These are phyloP conservation scores for Notocelia uddmanniana DNA, from an alignment of 2,888 invertebrate genomes.

Conservation along the genomic window DNA sequence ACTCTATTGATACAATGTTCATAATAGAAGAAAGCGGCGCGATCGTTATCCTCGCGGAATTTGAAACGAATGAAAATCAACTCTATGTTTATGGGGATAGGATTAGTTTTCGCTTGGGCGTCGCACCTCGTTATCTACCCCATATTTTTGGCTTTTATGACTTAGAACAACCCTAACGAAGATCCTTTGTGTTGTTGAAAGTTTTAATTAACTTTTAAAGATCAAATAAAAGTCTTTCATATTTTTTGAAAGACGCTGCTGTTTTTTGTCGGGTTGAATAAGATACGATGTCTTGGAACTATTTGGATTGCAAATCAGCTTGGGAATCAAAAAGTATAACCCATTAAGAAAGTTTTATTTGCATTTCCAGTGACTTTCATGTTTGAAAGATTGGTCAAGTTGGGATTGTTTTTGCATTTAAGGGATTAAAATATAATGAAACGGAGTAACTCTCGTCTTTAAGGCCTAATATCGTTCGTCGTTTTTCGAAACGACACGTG, in stretches of 20 bases:
- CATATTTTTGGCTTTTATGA: constrained; percentile 43
- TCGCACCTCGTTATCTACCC: constrained; percentile 17
- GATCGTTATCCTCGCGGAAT: not conserved
- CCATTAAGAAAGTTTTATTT: constrained; percentile 4
- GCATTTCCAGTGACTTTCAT: not conserved
- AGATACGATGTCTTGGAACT: constrained; percentile 23
- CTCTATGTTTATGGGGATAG: not conserved
- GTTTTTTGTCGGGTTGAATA: constrained; percentile 8
- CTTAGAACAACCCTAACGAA: constrained; percentile 45
- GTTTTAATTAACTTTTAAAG: constrained; percentile 46
- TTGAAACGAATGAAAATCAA: not conserved
- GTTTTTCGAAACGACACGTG: too few relatives aligned
- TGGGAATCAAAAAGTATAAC: not conserved
- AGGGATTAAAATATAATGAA: too few relatives aligned
- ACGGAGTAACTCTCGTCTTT: too few relatives aligned
- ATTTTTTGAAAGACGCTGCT: constrained; percentile 34
- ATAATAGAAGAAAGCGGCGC: not conserved
- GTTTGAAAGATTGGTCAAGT: not conserved
- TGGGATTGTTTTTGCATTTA: too few relatives aligned
- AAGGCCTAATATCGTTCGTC: too few relatives aligned
- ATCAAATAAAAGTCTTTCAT: constrained; percentile 43
- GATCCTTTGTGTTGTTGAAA: constrained; percentile 42
- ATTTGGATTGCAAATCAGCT: constrained; percentile 11
- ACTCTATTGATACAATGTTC: not conserved
- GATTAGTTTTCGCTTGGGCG: not conserved